Evolutionary conservation across 2,113 vertebrate species (phyloP), one percentile per base, ranked within the genome.

Genomic region (Catharus bicknelli): DNA sequence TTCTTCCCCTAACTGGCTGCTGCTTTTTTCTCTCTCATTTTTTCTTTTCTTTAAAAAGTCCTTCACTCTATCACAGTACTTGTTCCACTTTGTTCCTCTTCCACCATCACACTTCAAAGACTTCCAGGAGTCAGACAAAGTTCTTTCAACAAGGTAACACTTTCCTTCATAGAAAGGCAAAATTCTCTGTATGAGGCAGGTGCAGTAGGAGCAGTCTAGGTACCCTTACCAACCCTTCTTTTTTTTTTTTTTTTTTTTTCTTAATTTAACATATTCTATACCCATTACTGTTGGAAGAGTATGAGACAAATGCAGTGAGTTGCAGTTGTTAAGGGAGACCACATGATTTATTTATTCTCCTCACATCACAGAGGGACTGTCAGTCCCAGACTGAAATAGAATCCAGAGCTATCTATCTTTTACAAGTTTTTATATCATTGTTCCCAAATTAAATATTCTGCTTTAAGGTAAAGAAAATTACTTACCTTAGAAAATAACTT

Each of bases 21-120:
- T 67, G 86, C 61, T 50, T 43, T 79, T 72, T 82, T 36, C 36
- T 40, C 4, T 86, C 3, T 34, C 2, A 4, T 5, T 23, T 9
- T 34, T 5, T 19, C 2, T 16, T 45, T 51, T 54, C 61, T 81
- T 38, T 2, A 13, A 20, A 13, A 73, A 70, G 14, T 48, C 54
- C 34, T 92, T 90, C 58, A 55, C 23, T 92, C 73, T 80, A 55
- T 66, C n/a, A 76, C 53, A 74, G 75, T 47, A 91, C 63, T 91
- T 29, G 1, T 90, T 91, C 30, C 12, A 79, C 87, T 90, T 95
- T 95, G 62, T 69, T 95, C 87, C 32, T 78, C 59, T 93, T 75
- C 92, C 63, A 89, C 82, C 43, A 73, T 58, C 58, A 38, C 36
- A 77, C 34, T 93, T 96, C 90, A 95, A 93, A 94, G 81, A 76